Evolutionary conservation across 35 echinoderm and acorn worm genomes (phyloP).

Genomic region (Amphiura filiformis): DNA sequence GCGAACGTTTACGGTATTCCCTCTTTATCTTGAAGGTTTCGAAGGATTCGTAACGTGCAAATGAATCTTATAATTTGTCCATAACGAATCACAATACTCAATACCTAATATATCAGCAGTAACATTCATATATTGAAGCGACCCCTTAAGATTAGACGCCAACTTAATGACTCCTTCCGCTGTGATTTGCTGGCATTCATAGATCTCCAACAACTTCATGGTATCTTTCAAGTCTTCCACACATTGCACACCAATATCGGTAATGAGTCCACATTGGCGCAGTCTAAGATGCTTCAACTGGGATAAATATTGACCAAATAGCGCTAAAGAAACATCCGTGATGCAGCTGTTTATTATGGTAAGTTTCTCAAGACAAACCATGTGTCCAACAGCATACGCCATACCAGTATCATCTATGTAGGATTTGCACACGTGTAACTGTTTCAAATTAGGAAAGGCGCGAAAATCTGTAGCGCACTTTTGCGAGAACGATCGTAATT

Average conservation of each 20-base stretch:
- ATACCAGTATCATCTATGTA: background rate
- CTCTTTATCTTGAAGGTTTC: no score
- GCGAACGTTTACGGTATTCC: no score
- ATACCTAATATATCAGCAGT: background rate
- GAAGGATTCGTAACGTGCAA: background rate
- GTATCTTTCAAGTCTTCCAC: background rate
- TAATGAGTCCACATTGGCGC: background rate
- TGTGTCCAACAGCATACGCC: background rate
- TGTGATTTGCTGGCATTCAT: background rate
- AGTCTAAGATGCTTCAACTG: background rate
- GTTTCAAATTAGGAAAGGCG: background rate
- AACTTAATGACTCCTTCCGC: background rate
- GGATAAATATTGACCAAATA: background rate
- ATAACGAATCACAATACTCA: background rate
- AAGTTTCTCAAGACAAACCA: background rate
- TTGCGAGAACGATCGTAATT: background rate
- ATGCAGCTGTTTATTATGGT: background rate
- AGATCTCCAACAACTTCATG: background rate
- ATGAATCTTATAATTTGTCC: background rate
- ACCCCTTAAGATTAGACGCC: background rate
- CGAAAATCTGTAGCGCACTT: background rate
- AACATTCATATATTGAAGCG: background rate
- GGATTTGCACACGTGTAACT: background rate
- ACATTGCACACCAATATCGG: background rate
- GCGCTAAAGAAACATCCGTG: background rate